Percentiles rank a stretch among this genome's conserved stretches.
These are phyloP conservation scores for Zoanthus sociatus DNA, from an alignment of 92 coral and sea anemone genomes.

Conservation along the genomic window DNA sequence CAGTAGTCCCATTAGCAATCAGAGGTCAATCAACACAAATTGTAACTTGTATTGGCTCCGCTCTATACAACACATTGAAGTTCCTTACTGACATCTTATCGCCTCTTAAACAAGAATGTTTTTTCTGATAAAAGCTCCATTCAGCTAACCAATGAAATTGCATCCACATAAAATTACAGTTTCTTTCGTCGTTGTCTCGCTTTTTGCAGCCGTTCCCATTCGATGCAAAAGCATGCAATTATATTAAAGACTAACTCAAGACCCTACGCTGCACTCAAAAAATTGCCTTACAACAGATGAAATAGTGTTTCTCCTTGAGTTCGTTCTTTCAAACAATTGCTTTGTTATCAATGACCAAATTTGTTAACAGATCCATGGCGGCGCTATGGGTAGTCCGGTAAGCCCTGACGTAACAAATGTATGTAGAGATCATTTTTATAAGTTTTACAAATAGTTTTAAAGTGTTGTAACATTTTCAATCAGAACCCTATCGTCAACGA, in stretches of 20 bases:
- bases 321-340: conserved; percentile 23
- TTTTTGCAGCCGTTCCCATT: conserved; percentile 56
- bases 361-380: conserved; percentile 45
- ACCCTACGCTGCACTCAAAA: neutral
- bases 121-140: conserved; percentile 50
- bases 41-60: conserved; percentile 55
- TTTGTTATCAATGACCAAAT: neutral
- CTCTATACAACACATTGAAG: conserved; percentile 46
- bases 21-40: conserved; percentile 55
- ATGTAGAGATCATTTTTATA: neutral
- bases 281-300: neutral
- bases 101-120: conserved; percentile 34
- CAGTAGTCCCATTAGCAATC: conserved; percentile 34
- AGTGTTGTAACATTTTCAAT: no score
- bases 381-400: conserved; percentile 48
- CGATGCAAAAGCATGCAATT: conserved; percentile 34
- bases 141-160: conserved; percentile 40
- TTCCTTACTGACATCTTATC: conserved; percentile 47
- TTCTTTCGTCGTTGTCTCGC: conserved; percentile 56
- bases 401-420: conserved; percentile 18
- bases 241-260: conserved; percentile 34
- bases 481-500: no score
- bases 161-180: conserved; percentile 42
- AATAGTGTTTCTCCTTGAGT: neutral
- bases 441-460: no score